Evolutionary conservation across 2,888 invertebrate species (phyloP), one percentile per base, ranked within the genome.

Genomic region (Deilephila elpenor): DNA sequence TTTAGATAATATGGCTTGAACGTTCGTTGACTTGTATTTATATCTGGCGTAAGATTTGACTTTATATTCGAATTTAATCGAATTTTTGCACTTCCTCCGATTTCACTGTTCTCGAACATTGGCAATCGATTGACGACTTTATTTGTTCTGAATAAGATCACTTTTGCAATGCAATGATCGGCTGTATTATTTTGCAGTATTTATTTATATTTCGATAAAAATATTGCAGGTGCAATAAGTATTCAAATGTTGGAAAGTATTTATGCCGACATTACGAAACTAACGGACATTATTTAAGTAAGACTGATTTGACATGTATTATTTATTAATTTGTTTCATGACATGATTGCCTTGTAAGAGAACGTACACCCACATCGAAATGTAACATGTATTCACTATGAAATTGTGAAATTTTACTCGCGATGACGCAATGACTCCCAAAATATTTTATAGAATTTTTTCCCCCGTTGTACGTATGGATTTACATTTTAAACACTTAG

Each of bases 371-470:
- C 44, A 14, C 44, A 44, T 14, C 44, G 20, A 67, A 67, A 25
- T 37, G 44, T 20, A 44, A 20, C 44, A 14, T 11, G 25, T 51
- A 25, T 44, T 44, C 64, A 37, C 64, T 64, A 67, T 51, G 17
- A 67, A 14, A 67, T 51, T 51, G 67, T 67, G 17, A 67, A 67
- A 67, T 67, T 67, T 14, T 67, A 51, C 67, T 17, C 25, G 51
- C 44, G 51, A 51, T 51, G 17, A 25, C 67, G 14, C 72, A 37
- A 67, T 19, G 59, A 73, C 32, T 37, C 37, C 34, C 56, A 64
- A 73, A 64, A 67, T 73, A 64, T 67, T 73, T 67, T 73, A 73
- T 73, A 73, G 64, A 67, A 67, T 59, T 73, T 73, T 73, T 67
- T n/a, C 17, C 32, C 59, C 34, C 67, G 29, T 73, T 59, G 37